Base-by-base conservation (phyloP, 2,888 invertebrate species). In the Sesamia inferens region DNA sequence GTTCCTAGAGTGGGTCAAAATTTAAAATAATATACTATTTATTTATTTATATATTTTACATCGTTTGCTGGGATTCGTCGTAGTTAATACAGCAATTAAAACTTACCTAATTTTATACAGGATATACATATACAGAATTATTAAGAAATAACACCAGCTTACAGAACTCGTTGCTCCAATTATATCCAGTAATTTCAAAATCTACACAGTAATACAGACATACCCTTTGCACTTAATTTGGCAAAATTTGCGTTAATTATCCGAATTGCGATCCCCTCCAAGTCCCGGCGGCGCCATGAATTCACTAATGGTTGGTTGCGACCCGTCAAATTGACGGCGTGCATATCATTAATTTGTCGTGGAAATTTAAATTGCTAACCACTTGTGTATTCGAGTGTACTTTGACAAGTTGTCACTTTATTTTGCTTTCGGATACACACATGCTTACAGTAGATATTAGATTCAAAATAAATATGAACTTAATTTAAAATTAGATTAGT, bases 361-460 rank as follows among this genome's bases (percentile, higher is more conserved):
- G 74, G 48, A 82, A 88, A 88, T 87, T 87, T 84, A 85, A 86
- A 85, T 84, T 77, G 70, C 71, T 48, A 67, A 76, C 65, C 81
- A 78, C 80, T 84, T 73, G 81, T 83, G 75, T 68, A 71, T 63
- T 72, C 31, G 65, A 76, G 71, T 82, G 81, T 85, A 84, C 87
- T 66, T 59, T 71, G 64, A 73, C 61, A 71, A 67, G 68, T 62
- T 82, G 68, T 82, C 78, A 74, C 68, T 68, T 71, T 83, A 79
- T 79, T 75, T 39, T 19, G 42, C 10, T 59, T 71, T 57, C 11
- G 14, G 57, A 47, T 66, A 24, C 22, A 16, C n/a, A 13, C 16
- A 7, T 71, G 31, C 70, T 68, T 65, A 48, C 11, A 7, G 10
- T 13, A 11, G 11, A 51, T 10, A 42, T 31, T 47, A 19, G 58